phyloP scores from a whole-genome alignment of 2,797 vertebrate genomes.

The Odontamblyopus rebecca region DNA sequence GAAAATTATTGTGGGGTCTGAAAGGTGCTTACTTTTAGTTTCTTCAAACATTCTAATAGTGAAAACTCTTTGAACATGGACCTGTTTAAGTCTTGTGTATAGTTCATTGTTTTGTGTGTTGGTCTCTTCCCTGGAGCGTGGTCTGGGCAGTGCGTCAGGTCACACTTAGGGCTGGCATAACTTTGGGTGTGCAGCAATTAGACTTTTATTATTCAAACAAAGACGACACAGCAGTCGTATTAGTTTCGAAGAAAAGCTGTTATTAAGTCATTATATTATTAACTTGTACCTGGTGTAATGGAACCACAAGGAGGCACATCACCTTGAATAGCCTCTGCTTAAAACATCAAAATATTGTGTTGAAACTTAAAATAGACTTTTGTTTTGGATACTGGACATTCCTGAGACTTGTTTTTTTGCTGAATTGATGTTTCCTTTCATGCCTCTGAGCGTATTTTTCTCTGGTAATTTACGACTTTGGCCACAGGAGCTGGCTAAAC shows the following conservation, averaged over 20 bases:
- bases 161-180: constrained; percentile 18
- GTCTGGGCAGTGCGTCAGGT: neutral
- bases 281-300: constrained; percentile 24
- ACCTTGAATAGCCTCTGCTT: neutral
- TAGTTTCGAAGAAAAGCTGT: constrained; percentile 17
- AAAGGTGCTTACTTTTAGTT: neutral
- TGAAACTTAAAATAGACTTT: constrained; percentile 2
- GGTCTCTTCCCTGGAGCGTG: neutral
- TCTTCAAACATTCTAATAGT: neutral
- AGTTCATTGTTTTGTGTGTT: constrained; percentile 11
- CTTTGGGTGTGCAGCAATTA: constrained; percentile 18
- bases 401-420: constrained; percentile 18
- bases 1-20: neutral
- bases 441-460: constrained; percentile 43
- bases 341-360: constrained; percentile 1
- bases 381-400: constrained; percentile 6
- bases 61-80: neutral
- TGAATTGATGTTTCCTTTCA: constrained; percentile 20
- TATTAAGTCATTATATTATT: constrained; percentile 32
- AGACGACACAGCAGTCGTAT: constrained; percentile 34
- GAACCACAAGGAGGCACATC: constrained; percentile 11
- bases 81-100: neutral
- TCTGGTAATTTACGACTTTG: constrained; percentile 45
- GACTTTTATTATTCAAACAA: constrained; percentile 9
- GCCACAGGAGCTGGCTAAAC: constrained; percentile 63